A percentile compares a stretch with the other conserved stretches of the same genome.
Conservation (phyloP, 1,140 invertebrate genomes). For the Centruroides sculpturatus region DNA sequence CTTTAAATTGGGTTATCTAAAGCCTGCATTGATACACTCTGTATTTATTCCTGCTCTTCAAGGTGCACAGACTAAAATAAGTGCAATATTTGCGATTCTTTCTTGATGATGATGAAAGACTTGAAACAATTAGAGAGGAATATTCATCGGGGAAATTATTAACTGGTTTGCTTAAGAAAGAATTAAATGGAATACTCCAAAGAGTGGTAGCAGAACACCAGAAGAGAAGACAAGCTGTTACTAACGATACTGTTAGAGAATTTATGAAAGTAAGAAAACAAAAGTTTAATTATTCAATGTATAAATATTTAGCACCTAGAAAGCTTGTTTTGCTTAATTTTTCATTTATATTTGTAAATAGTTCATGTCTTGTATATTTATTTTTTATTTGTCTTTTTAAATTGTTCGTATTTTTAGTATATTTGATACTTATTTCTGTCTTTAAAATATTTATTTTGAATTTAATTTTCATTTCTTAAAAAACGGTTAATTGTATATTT, state of each 20-base stretch:
- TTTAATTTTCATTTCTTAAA: too few species aligned
- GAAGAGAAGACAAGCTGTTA: slow-evolving; percentile 57
- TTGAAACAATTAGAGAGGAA: slow-evolving; percentile 63
- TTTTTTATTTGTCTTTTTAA: too few species aligned
- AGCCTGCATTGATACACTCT: slow-evolving; percentile 90
- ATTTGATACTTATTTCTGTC: too few species aligned
- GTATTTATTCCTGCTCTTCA: slow-evolving; percentile 91
- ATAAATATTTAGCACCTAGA: too few species aligned
- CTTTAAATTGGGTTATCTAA: slow-evolving; percentile 66
- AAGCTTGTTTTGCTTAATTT: too few species aligned
- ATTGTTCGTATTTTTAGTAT: too few species aligned
- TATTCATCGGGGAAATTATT: slow-evolving; percentile 81
- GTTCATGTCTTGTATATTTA: too few species aligned
- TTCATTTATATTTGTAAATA: too few species aligned
- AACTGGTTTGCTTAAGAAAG: slow-evolving; percentile 87
- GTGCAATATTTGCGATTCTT: slow-evolving; percentile 90
- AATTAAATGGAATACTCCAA: slow-evolving; percentile 56
- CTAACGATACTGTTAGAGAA: slow-evolving; percentile 64
- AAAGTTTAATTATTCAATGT: slow-evolving; percentile 28
- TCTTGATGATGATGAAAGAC: slow-evolving; percentile 77
- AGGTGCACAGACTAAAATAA: slow-evolving; percentile 97
- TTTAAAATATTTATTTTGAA: too few species aligned
- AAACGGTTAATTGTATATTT: too few species aligned
- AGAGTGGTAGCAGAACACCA: slow-evolving; percentile 71
- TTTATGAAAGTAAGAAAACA: slow-evolving; percentile 77